Conservation (phyloP, 1,140 invertebrate species). For the Drosophila prosaltans region DNA sequence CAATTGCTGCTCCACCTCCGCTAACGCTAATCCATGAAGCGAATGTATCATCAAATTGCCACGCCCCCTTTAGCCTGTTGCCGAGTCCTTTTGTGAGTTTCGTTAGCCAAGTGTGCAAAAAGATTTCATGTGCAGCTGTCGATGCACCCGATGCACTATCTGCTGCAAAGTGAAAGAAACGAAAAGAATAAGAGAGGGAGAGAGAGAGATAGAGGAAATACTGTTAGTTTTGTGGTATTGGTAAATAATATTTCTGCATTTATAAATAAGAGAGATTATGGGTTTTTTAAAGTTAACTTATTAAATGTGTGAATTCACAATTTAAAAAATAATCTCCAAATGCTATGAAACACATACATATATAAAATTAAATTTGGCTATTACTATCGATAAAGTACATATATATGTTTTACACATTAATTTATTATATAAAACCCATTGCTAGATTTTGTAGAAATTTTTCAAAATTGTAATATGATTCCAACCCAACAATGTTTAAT, state of each 20-base stretch:
- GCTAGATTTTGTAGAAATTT: no score
- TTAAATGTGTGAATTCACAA: no score
- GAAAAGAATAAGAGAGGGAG: conserved; percentile 15
- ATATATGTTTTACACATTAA: no score
- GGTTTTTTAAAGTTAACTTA: no score
- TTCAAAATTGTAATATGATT: no score
- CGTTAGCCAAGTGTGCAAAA: conserved; percentile 60
- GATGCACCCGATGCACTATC: conserved; percentile 60
- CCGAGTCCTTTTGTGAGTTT: conserved; percentile 41
- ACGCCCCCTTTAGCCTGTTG: conserved; percentile 48
- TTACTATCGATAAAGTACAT: no score
- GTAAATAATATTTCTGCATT: background rate
- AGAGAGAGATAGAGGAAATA: background rate
- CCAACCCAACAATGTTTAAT: no score
- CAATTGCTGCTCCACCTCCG: conserved; percentile 7
- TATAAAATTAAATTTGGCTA: no score
- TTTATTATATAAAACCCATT: no score
- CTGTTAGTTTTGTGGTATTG: background rate
- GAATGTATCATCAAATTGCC: conserved; percentile 37
- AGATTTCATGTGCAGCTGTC: conserved; percentile 60
- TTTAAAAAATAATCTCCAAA: no score
- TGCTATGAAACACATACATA: no score
- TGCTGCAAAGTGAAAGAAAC: conserved; percentile 50
- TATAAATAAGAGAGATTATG: no score
- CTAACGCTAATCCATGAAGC: conserved; percentile 34